A percentile compares a stretch with the other conserved stretches of the same genome.
These are phyloP conservation scores for Oriolus oriolus DNA, from an alignment of 2,113 vertebrate species.

Conservation along the genomic window DNA sequence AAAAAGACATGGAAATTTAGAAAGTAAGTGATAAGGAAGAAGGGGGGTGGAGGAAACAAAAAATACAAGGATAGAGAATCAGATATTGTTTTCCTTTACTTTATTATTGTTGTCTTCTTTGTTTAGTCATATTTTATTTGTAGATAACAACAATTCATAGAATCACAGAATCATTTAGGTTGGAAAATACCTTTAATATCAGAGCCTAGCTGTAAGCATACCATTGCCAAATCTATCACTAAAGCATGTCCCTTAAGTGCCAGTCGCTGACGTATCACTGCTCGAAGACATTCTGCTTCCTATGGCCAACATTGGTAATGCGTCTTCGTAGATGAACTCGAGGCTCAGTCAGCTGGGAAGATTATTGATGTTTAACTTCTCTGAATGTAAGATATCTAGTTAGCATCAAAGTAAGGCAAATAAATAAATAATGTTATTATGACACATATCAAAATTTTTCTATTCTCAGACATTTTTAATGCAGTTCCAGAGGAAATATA, in stretches of 20 bases:
- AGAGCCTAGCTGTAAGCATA: background rate
- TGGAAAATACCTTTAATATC: background rate
- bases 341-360: background rate
- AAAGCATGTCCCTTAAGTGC: background rate
- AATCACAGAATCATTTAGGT: background rate
- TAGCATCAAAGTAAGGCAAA: background rate
- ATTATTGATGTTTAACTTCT: background rate
- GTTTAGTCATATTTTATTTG: background rate
- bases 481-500: background rate
- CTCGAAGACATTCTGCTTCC: background rate
- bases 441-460: accelerated
- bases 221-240: background rate
- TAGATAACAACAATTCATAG: background rate
- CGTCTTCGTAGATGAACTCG: background rate
- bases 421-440: background rate
- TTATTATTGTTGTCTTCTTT: background rate
- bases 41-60: background rate
- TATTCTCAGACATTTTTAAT: background rate
- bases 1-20: background rate
- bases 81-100: background rate
- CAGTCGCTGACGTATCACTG: background rate
- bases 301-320: background rate
- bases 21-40: background rate
- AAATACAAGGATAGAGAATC: background rate
- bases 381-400: background rate